A percentile compares a stretch with the other conserved stretches of the same genome.
These are phyloP conservation scores for Sylvilagus floridanus DNA, from an alignment of 2,797 vertebrate genomes.

Conservation along the genomic window DNA sequence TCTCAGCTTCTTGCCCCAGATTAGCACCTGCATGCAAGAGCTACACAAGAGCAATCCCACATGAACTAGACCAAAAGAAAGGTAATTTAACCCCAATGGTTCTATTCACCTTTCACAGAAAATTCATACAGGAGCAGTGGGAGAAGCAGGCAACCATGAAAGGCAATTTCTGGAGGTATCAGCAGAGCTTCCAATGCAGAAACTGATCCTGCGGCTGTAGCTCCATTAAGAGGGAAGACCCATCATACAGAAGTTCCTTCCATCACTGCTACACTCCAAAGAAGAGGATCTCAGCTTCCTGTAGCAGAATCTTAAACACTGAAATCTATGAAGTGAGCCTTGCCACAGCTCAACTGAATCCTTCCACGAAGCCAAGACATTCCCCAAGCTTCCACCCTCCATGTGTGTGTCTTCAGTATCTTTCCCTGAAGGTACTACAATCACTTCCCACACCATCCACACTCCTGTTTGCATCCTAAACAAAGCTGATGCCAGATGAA, in stretches of 20 bases:
- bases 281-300: constrained; percentile 49
- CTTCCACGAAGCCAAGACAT: constrained; percentile 13
- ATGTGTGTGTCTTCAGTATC: background rate
- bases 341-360: constrained; percentile 38
- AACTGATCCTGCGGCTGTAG: background rate
- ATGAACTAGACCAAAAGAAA: background rate
- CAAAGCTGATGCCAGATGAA: background rate
- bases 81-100: background rate
- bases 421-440: background rate
- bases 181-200: background rate
- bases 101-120: constrained; percentile 2
- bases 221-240: background rate
- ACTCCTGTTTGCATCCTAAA: background rate
- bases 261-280: background rate
- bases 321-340: constrained; percentile 26
- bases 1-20: background rate
- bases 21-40: background rate
- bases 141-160: background rate
- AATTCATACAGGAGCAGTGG: background rate
- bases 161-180: background rate
- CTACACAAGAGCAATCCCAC: background rate
- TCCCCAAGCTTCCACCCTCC: background rate
- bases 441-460: fast-evolving
- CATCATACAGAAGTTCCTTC: background rate
- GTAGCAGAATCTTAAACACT: constrained; percentile 35